A percentile compares a stretch with the other conserved stretches of the same genome.
Conservation (phyloP, 1,140 invertebrate species). For the Tetramorium alpestre region DNA sequence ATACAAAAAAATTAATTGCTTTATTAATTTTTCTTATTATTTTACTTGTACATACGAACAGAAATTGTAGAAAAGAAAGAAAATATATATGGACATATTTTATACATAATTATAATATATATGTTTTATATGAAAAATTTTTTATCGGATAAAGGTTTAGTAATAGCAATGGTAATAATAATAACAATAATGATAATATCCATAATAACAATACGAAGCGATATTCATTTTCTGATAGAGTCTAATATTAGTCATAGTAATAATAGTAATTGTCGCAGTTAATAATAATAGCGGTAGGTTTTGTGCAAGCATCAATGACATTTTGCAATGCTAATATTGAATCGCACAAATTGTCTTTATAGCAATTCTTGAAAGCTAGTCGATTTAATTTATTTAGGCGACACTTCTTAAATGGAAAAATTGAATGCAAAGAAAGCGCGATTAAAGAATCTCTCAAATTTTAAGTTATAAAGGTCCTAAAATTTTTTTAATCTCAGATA, state of each 20-base stretch:
- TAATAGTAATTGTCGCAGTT: constrained; percentile 19
- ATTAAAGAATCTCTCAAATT: not conserved
- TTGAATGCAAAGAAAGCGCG: constrained; percentile 1
- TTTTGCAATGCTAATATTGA: constrained; percentile 6
- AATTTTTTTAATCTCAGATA: not conserved
- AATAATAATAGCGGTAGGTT: constrained; percentile 69
- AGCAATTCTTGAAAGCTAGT: constrained; percentile 46
- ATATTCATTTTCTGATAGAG: not conserved
- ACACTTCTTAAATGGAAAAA: constrained; percentile 25
- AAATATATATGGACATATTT: not conserved
- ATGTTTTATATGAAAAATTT: not conserved
- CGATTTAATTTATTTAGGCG: not conserved
- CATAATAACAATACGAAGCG: constrained; percentile 43
- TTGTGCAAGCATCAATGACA: constrained; percentile 50
- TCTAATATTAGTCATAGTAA: constrained; percentile 60
- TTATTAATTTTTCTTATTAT: not conserved
- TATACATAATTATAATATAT: not conserved
- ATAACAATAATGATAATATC: constrained; percentile 20
- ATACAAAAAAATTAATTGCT: not conserved
- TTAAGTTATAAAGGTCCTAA: not conserved
- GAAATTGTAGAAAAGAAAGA: not conserved
- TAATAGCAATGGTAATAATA: constrained; percentile 51
- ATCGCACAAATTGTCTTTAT: not conserved
- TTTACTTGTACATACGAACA: not conserved
- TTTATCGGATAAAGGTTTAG: not conserved